Percentiles rank a stretch among this genome's conserved stretches.
Conservation (phyloP, 2,888 invertebrate genomes). For the Agriotes lineatus region DNA sequence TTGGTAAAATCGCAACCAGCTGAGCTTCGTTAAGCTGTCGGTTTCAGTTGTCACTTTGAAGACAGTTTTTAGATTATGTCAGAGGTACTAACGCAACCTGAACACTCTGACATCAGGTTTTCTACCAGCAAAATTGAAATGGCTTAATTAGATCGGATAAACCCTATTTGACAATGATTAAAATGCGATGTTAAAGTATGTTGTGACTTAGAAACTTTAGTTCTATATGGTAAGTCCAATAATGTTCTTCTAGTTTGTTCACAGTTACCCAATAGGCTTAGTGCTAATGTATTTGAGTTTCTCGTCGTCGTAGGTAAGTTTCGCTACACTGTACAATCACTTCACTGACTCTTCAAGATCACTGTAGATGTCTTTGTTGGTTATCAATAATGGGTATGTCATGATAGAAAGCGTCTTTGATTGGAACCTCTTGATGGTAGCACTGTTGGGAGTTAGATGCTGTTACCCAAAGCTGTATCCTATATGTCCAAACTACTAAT, state of each 20-base stretch:
- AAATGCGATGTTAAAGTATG: too few relatives aligned
- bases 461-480: neutral
- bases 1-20: too few relatives aligned
- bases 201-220: neutral
- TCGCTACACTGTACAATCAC: slow-evolving; percentile 1
- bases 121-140: too few relatives aligned
- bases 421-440: neutral
- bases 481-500: neutral
- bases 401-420: neutral
- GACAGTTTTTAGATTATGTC: too few relatives aligned
- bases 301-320: neutral
- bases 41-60: too few relatives aligned
- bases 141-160: too few relatives aligned
- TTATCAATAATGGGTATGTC: neutral
- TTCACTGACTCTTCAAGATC: neutral
- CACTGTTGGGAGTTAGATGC: neutral
- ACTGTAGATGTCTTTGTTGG: neutral
- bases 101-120: too few relatives aligned
- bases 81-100: too few relatives aligned
- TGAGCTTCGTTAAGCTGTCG: too few relatives aligned
- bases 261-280: neutral
- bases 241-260: neutral
- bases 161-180: too few relatives aligned
- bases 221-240: neutral
- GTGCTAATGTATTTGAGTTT: neutral